Conservation (phyloP, 2,888 invertebrate species). For the Rhagonycha lutea region DNA sequence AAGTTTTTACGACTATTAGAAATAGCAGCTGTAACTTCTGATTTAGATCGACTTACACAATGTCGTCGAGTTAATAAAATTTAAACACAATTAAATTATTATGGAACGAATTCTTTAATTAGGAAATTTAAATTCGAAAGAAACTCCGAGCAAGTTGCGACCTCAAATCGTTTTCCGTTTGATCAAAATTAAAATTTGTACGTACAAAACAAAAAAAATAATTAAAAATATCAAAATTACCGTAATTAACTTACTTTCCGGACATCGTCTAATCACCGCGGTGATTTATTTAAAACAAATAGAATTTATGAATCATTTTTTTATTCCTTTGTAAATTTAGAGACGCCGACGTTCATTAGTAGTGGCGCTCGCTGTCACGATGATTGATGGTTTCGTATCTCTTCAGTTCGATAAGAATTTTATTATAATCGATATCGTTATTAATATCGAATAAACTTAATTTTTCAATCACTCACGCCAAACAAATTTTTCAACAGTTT, state of each 20-base stretch:
- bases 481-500: not conserved
- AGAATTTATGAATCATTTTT: slow-evolving; percentile 40
- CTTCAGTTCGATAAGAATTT: slow-evolving; percentile 9
- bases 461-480: not conserved
- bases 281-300: slow-evolving; percentile 41
- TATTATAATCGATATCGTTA: not conserved
- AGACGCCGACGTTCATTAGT: slow-evolving; percentile 45
- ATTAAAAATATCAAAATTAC: slow-evolving; percentile 4
- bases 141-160: not conserved
- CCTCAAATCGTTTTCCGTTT: not conserved
- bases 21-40: not conserved
- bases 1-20: not conserved
- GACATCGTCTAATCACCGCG: slow-evolving; percentile 37
- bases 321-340: slow-evolving; percentile 39
- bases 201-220: not conserved
- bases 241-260: slow-evolving; percentile 26
- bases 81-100: not conserved
- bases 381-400: slow-evolving; percentile 37
- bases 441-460: not conserved
- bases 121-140: not conserved
- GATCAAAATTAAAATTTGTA: not conserved
- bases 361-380: slow-evolving; percentile 41
- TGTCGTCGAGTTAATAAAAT: not conserved
- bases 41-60: not conserved
- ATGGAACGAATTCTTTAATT: not conserved